Evolutionary conservation across 2,797 vertebrate genomes (phyloP).

Genomic region (Lateolabrax maculatus): DNA sequence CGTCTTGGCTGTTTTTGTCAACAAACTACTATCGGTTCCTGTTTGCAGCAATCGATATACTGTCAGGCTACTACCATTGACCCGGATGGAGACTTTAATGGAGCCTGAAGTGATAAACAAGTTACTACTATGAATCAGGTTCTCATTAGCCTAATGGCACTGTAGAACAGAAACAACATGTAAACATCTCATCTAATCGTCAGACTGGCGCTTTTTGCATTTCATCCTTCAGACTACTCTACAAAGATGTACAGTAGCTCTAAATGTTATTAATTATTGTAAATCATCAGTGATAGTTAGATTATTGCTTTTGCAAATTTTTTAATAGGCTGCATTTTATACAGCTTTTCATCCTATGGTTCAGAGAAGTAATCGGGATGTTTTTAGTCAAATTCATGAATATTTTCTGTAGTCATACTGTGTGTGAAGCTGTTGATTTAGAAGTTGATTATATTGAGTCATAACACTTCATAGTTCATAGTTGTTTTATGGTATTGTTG

Average conservation of each 20-base stretch:
- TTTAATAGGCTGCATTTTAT: background rate
- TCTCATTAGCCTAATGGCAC: slow-evolving; percentile 67
- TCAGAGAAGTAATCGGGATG: slow-evolving; percentile 10
- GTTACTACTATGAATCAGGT: slow-evolving; percentile 53
- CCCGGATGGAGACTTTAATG: slow-evolving; percentile 30
- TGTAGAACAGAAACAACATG: slow-evolving; percentile 13
- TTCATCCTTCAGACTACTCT: background rate
- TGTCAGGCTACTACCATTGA: slow-evolving; percentile 50
- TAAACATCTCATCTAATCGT: slow-evolving; percentile 9
- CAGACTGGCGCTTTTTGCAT: slow-evolving; percentile 11
- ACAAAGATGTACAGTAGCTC: background rate
- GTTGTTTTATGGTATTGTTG: slow-evolving; percentile 15
- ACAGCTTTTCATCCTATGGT: slow-evolving; percentile 1
- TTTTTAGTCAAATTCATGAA: slow-evolving; percentile 7
- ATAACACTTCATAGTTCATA: slow-evolving; percentile 11
- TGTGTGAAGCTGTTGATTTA: slow-evolving; percentile 21
- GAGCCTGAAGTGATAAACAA: slow-evolving; percentile 57
- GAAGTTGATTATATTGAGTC: slow-evolving; percentile 18
- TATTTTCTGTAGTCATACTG: slow-evolving; percentile 2
- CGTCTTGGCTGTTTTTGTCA: slow-evolving; percentile 30
- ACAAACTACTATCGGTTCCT: slow-evolving; percentile 50
- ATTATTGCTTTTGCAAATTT: slow-evolving; percentile 5
- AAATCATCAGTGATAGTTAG: slow-evolving; percentile 2
- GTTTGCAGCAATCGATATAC: slow-evolving; percentile 54
- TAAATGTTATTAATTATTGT: slow-evolving; percentile 22